A percentile compares a stretch with the other conserved stretches of the same genome.
These are phyloP conservation scores for Salvator merianae DNA, from an alignment of 2,113 vertebrate species.

Conservation along the genomic window DNA sequence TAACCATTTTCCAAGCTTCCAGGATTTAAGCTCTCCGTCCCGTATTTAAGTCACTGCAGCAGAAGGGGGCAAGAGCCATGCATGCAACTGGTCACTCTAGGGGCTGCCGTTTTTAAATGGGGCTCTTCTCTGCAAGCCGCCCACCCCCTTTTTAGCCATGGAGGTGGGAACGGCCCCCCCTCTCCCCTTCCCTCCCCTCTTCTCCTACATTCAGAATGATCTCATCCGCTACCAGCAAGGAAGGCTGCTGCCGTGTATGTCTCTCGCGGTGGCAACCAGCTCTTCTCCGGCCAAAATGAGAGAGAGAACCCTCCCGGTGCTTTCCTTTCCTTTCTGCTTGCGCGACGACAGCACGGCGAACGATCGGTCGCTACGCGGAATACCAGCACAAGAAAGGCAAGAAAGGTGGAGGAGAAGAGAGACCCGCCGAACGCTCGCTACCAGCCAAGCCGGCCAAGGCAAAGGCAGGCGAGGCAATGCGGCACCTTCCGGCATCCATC, in stretches of 20 bases:
- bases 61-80: slow-evolving; percentile 40
- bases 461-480: slow-evolving; percentile 75
- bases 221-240: slow-evolving; percentile 46
- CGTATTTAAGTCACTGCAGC: slow-evolving; percentile 12
- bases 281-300: not conserved
- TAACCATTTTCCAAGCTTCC: not conserved
- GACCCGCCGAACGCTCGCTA: not conserved
- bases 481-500: slow-evolving; percentile 79
- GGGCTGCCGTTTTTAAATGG: not conserved
- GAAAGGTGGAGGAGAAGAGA: not conserved
- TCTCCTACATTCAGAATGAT: slow-evolving; percentile 36
- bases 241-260: not conserved
- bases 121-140: not conserved
- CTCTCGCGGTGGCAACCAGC: not conserved
- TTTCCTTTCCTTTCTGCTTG: not conserved
- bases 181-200: slow-evolving; percentile 21
- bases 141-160: not conserved
- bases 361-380: not conserved
- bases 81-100: not conserved
- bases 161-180: not conserved
- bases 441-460: not conserved
- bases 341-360: not conserved
- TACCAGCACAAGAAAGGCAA: not conserved
- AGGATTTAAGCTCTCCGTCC: not conserved
- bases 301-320: not conserved